Percentiles rank a stretch among this genome's conserved stretches.
Evolutionary conservation across 1,140 invertebrate species (phyloP).

Genomic region (Oncopodura yosiiana): DNA sequence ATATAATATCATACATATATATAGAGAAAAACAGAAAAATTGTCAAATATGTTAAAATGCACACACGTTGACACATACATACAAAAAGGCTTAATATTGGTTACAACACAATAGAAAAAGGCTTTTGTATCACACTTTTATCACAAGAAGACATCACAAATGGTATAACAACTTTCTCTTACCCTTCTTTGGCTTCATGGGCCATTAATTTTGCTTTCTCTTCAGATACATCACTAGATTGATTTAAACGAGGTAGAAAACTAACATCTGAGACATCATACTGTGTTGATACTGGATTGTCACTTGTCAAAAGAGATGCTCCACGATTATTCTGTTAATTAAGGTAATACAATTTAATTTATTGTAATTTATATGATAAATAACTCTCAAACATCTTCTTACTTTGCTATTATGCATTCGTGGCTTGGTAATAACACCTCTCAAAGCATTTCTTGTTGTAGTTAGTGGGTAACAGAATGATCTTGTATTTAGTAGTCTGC

Average conservation of each 20-base stretch:
- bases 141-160: background rate
- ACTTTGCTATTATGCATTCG: constrained; percentile 9
- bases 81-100: no score
- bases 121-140: no score
- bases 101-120: no score
- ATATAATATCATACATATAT: background rate
- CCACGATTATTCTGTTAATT: constrained; percentile 5
- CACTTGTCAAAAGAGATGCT: constrained; percentile 17
- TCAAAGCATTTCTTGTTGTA: constrained; percentile 14
- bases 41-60: no score
- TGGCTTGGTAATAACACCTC: constrained; percentile 19
- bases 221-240: constrained; percentile 18
- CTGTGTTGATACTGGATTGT: constrained; percentile 14
- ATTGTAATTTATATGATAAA: background rate
- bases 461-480: constrained; percentile 15
- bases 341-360: background rate
- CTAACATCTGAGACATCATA: constrained; percentile 15
- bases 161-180: background rate
- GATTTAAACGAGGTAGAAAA: background rate
- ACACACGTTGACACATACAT: no score
- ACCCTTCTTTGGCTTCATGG: constrained; percentile 26
- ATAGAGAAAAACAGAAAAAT: background rate
- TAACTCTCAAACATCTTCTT: background rate
- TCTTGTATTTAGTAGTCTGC: constrained; percentile 12
- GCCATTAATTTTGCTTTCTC: constrained; percentile 23